Evolutionary conservation across 2,888 invertebrate species (phyloP).

Genomic region (Eulithis prunata): DNA sequence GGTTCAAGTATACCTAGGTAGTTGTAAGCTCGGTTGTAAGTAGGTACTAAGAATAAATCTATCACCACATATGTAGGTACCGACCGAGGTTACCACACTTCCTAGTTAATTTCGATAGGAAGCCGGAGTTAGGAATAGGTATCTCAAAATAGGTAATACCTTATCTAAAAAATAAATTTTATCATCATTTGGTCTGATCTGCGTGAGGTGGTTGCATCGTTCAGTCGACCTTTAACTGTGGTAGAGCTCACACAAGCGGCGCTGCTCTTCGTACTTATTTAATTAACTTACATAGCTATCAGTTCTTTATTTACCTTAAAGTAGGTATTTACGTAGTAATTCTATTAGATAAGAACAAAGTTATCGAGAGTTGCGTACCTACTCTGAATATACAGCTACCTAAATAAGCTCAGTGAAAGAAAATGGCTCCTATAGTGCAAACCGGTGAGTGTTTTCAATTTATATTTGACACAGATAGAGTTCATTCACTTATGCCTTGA

Average conservation of each 20-base stretch:
- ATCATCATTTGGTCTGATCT: too few species aligned
- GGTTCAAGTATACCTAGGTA: too few species aligned
- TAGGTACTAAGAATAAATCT: too few species aligned
- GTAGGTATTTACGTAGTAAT: neutral
- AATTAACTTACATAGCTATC: neutral
- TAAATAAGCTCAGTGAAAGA: conserved; percentile 1
- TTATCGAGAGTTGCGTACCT: neutral
- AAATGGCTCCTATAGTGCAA: conserved; percentile 58
- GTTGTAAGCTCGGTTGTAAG: too few species aligned
- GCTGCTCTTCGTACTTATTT: neutral
- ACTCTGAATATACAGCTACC: too few species aligned
- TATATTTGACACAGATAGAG: conserved; percentile 16
- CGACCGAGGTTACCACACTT: too few species aligned
- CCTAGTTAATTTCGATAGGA: too few species aligned
- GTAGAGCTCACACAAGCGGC: conserved; percentile 2
- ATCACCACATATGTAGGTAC: too few species aligned
- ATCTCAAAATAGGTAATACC: too few species aligned
- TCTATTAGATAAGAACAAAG: conserved; percentile 6
- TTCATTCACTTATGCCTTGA: conserved; percentile 6
- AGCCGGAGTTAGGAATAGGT: too few species aligned
- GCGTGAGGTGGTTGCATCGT: too few species aligned
- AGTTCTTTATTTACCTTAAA: conserved; percentile 6
- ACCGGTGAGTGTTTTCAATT: conserved; percentile 56
- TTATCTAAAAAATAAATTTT: too few species aligned
- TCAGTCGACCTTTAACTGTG: conserved; percentile 17